Base-by-base conservation (phyloP, 1,140 invertebrate genomes). In the Daktulosphaira vitifoliae region DNA sequence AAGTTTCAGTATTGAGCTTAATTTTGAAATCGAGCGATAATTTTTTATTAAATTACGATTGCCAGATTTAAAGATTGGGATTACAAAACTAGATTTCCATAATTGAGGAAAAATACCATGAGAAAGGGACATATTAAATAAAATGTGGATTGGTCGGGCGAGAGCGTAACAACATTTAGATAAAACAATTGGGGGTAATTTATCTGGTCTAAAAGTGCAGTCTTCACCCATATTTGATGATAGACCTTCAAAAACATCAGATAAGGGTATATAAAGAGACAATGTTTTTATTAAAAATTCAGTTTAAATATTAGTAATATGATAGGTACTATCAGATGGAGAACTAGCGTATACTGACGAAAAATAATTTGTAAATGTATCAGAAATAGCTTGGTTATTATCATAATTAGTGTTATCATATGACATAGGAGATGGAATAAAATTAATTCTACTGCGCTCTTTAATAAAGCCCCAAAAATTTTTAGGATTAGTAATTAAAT, bases 281-380 rank as follows among this genome's bases (percentile, higher is more conserved):
- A n/a, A 46, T 18, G 18, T 9, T 15, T 46, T 46, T 18, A 46
- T 46, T 46, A 4, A 18, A 18, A 16, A 46, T 29, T 54, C 37
- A n/a, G 26, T 6, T 29, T n/a, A 52, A 11, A 33, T 4, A 26
- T 29, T 29, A 29, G 25, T 11, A 52, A 52, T 22, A 20, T 65
- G 62, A 22, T 74, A 71, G 68, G 81, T 15, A 42, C 15, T 42
- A 16, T 7, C 5, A 11, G 44, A 18, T 46, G n/a, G 16, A 46
- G 16, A 46, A 9, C 18, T 18, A 46, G 18, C 44, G 18, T 46
- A 18, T 18, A 18, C 16, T 16, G 16, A 46, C 5, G 29, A 33
- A 33, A 33, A 33, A 33, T 33, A 33, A 33, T 33, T 11, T 6
- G 29, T 11, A 33, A 33, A 33, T 33, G 29, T 11, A 5, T 33